Evolutionary conservation across 2,797 vertebrate species (phyloP).

Genomic region (Sebastolobus alascanus): DNA sequence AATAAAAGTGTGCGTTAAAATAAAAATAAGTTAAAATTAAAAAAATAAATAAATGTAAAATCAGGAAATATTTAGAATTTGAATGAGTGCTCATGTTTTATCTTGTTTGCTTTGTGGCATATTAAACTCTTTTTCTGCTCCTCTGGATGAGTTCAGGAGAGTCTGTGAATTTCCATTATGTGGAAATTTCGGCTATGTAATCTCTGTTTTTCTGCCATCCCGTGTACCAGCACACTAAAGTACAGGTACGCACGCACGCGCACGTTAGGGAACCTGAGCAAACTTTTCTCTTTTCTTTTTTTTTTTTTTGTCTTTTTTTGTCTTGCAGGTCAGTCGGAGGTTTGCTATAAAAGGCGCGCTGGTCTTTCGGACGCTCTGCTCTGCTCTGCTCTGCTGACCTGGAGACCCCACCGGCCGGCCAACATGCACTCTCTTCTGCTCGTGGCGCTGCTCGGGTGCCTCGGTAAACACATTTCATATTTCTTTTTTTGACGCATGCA

Average conservation of each 20-base stretch:
- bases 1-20: neutral
- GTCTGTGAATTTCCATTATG: constrained; percentile 53
- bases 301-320: neutral
- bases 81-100: neutral
- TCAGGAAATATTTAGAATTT: too few relatives aligned
- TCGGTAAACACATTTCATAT: constrained; percentile 73
- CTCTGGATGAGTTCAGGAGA: neutral
- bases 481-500: neutral
- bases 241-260: neutral
- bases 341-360: constrained; percentile 76
- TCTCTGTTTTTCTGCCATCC: neutral
- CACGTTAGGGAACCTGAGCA: constrained; percentile 75
- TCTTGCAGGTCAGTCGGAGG: constrained; percentile 4
- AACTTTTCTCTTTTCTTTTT: constrained; percentile 37
- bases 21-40: too few relatives aligned
- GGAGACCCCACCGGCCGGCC: constrained; percentile 42
- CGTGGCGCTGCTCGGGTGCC: constrained; percentile 70
- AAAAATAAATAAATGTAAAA: too few relatives aligned
- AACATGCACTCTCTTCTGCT: constrained; percentile 79
- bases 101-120: too few relatives aligned
- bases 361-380: neutral
- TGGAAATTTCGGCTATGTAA: constrained; percentile 62
- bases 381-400: constrained; percentile 53
- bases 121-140: neutral
- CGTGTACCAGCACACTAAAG: constrained; percentile 21